Evolutionary conservation across 2,113 vertebrate species (phyloP), one percentile per base, ranked within the genome.

Genomic region (Oncorhynchus kisutch): DNA sequence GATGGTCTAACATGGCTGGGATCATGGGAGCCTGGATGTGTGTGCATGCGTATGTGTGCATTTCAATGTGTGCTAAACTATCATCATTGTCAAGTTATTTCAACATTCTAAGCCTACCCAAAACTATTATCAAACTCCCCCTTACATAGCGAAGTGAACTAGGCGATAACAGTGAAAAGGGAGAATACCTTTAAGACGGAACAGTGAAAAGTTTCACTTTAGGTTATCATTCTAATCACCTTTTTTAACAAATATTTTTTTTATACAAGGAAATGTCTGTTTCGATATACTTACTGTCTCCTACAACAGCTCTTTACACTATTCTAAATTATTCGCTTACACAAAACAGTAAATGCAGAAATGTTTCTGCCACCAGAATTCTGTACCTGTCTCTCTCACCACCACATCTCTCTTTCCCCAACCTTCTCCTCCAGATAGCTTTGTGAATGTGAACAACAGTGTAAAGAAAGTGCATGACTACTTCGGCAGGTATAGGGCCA

Each of bases 371-470:
- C 67, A 69, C 65, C 75, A 72, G 73, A 78, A 70, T 29, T 14
- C 64, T 76, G 60, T 45, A 78, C 70, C 62, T 82, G 16, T 54
- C 34, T 76, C 20, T 29, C 70, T 59, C 77, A 24, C 57, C 18
- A 1, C 34, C 22, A 34, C 59, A 54, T 27, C 65, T 62, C 49
- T 62, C 31, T 51, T 59, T 68, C 59, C 13, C 7, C n/a, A 62
- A 70, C 31, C 71, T 25, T 24, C 39, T 74, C 78, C 71, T 71
- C 72, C 73, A 77, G 76, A 77, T 77, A 76, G 76, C 78, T 79
- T 73, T 84, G 81, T 81, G 78, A 82, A 73, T 83, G 82, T 80
- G 82, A 86, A 84, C 85, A 81, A 76, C 83, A 86, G 82, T 81
- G 70, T 86, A 22, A 54, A 54, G 51, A 54, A 54, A 54, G 51